phyloP scores from a whole-genome alignment of 2,888 invertebrate genomes.

The Brachynemurus nebulosus region DNA sequence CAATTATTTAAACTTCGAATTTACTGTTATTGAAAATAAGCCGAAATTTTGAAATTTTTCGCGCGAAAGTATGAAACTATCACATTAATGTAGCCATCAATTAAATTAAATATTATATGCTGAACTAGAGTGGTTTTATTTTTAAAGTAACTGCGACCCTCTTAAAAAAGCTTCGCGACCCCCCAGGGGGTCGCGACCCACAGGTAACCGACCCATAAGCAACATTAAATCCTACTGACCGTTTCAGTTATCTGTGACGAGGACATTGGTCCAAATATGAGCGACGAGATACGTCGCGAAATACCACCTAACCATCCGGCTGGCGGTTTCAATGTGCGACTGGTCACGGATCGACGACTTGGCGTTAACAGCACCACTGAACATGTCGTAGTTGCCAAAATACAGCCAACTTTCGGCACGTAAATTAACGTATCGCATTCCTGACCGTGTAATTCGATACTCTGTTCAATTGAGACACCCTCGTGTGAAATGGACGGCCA shows the following conservation, averaged over 20 bases:
- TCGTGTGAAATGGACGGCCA: constrained; percentile 87
- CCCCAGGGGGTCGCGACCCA: no score
- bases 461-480: constrained; percentile 69
- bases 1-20: no score
- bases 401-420: constrained; percentile 56
- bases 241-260: constrained; percentile 47
- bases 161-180: no score
- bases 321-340: constrained; percentile 55
- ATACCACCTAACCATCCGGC: constrained; percentile 80
- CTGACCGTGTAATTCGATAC: constrained; percentile 75
- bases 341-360: constrained; percentile 47
- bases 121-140: no score
- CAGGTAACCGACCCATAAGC: no score
- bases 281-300: constrained; percentile 62
- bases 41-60: no score
- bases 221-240: constrained; percentile 33
- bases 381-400: constrained; percentile 85
- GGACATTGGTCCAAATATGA: constrained; percentile 64
- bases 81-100: no score
- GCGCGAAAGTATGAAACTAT: no score
- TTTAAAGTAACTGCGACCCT: no score
- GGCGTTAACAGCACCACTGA: constrained; percentile 62
- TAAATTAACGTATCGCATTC: constrained; percentile 66
- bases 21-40: no score
- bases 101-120: no score